Conservation (phyloP, 1,140 invertebrate genomes). For the Drosophila tropicalis region DNA sequence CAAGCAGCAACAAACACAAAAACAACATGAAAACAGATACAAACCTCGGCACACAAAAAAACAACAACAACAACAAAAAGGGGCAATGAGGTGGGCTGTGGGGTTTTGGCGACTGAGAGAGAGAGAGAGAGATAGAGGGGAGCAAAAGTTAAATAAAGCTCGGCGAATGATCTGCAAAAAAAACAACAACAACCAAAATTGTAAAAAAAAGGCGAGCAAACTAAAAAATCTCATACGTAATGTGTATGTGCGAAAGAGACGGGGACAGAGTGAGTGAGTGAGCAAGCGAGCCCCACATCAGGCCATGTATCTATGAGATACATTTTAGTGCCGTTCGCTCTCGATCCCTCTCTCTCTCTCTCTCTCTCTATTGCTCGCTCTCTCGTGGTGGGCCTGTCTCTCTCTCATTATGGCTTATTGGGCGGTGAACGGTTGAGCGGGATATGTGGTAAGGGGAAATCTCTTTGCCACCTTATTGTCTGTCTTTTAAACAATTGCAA, state of each 20-base stretch:
- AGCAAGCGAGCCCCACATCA: constrained; percentile 51
- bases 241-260: constrained; percentile 46
- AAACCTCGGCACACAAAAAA: constrained; percentile 40
- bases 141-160: constrained; percentile 82
- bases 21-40: constrained; percentile 62
- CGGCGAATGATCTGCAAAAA: constrained; percentile 76
- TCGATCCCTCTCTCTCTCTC: constrained; percentile 10
- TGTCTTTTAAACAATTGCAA: constrained; percentile 76
- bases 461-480: constrained; percentile 26
- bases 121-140: not conserved
- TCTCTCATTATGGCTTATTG: not conserved
- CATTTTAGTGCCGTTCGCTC: constrained; percentile 66
- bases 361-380: constrained; percentile 5
- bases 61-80: not conserved
- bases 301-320: constrained; percentile 77
- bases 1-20: constrained; percentile 35
- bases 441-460: not conserved
- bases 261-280: constrained; percentile 5
- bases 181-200: constrained; percentile 27
- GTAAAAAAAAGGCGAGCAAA: constrained; percentile 57
- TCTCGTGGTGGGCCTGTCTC: constrained; percentile 8
- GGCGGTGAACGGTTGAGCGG: too few species aligned
- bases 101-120: too few species aligned
- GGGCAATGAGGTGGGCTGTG: constrained; percentile 4
- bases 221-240: constrained; percentile 75